Conservation (phyloP, 2,888 invertebrate species). For the Rhopalosiphum nymphaeae region DNA sequence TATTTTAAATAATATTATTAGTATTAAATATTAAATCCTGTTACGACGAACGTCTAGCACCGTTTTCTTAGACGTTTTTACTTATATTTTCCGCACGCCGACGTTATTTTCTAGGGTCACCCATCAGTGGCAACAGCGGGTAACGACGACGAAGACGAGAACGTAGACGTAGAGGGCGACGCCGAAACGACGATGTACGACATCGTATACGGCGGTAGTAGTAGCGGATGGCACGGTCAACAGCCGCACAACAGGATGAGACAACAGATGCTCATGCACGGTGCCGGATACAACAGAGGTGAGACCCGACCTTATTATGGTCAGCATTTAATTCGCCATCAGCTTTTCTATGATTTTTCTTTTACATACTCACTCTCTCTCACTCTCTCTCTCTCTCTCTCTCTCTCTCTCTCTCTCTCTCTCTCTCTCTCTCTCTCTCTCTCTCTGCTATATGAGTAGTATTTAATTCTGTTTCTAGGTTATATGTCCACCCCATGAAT, state of each 20-base stretch:
- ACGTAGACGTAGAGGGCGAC: constrained; percentile 84
- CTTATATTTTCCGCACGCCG: not conserved
- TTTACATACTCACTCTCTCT: not conserved
- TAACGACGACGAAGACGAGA: constrained; percentile 79
- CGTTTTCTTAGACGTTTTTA: not conserved
- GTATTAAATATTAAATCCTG: not conserved
- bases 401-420: not conserved
- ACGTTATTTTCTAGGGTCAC: constrained; percentile 8
- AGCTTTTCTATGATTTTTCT: not conserved
- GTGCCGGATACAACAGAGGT: constrained; percentile 51
- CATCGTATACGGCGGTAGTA: constrained; percentile 85
- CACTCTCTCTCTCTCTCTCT: not conserved
- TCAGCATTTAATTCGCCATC: not conserved
- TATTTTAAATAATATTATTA: not conserved
- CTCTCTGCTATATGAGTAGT: not conserved
- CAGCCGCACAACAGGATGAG: constrained; percentile 70
- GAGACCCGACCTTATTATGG: not conserved
- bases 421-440: not conserved
- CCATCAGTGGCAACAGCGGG: constrained; percentile 24
- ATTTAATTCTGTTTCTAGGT: not conserved
- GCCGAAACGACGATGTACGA: constrained; percentile 73
- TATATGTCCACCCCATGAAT: not conserved
- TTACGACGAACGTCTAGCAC: not conserved
- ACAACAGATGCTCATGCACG: constrained; percentile 71
- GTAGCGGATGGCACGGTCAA: constrained; percentile 91